phyloP scores from a whole-genome alignment of 2,797 vertebrate genomes.

The Peromyscus melanophrys region DNA sequence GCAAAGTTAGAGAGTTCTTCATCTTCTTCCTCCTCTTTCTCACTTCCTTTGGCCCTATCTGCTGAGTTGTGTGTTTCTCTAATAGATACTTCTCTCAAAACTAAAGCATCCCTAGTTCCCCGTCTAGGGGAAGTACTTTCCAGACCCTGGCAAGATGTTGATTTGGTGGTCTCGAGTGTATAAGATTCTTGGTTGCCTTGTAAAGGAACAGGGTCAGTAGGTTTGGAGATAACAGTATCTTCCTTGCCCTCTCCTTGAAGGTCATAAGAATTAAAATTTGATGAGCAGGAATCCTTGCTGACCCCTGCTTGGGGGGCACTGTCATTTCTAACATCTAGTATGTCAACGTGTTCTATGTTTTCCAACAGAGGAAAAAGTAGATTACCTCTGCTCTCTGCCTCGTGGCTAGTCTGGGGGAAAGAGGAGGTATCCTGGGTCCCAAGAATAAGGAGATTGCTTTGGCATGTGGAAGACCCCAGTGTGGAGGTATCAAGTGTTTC shows the following conservation, averaged over 20 bases:
- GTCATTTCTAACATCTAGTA: constrained; percentile 24
- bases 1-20: constrained; percentile 83
- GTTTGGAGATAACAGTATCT: constrained; percentile 6
- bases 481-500: constrained; percentile 2
- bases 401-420: constrained; percentile 27
- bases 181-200: constrained; percentile 40
- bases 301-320: neutral
- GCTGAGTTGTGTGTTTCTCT: neutral
- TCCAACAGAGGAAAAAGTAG: constrained; percentile 59
- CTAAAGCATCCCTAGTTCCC: neutral
- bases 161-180: constrained; percentile 35
- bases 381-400: neutral
- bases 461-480: constrained; percentile 25
- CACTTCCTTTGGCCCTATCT: constrained; percentile 22
- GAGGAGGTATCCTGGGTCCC: constrained; percentile 47
- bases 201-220: constrained; percentile 42
- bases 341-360: constrained; percentile 12
- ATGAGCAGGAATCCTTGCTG: neutral
- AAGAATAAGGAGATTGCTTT: neutral
- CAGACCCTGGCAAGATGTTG: constrained; percentile 16
- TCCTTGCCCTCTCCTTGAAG: constrained; percentile 34
- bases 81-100: constrained; percentile 48
- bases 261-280: constrained; percentile 29
- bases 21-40: constrained; percentile 35
- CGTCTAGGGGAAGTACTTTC: neutral